These are phyloP conservation scores for human DNA, from an alignment of 2,113 vertebrate species.

Conservation along the genomic window DNA sequence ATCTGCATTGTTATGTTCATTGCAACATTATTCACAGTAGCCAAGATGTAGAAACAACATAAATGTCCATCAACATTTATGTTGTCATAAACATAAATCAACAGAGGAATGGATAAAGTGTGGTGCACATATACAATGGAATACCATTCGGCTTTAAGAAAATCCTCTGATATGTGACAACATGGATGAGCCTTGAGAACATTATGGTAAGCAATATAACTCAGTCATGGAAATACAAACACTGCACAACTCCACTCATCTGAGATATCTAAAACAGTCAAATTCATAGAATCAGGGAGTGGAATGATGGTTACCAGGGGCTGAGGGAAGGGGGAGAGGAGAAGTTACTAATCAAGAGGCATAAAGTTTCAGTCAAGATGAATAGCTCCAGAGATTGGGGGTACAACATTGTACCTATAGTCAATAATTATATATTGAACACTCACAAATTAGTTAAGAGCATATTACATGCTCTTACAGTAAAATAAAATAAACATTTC, in stretches of 20 bases:
- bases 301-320: background rate
- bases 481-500: background rate
- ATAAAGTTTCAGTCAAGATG: background rate
- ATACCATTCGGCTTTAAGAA: background rate
- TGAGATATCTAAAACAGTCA: background rate
- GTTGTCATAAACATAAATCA: too few species aligned
- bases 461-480: background rate
- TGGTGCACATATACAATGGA: background rate
- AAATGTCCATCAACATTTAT: background rate
- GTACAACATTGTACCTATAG: background rate
- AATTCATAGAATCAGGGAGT: background rate
- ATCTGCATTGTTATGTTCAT: background rate
- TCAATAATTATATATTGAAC: background rate
- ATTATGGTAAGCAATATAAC: background rate
- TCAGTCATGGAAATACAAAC: background rate
- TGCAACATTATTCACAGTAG: background rate
- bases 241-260: background rate
- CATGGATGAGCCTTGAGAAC: background rate
- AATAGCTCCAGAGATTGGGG: background rate
- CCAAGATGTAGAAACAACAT: background rate
- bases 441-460: background rate
- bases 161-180: background rate
- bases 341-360: background rate
- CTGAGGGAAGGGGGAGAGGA: background rate
- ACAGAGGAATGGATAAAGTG: background rate